Base-by-base conservation (phyloP, 2,888 invertebrate genomes). In the Agrotis puta region DNA sequence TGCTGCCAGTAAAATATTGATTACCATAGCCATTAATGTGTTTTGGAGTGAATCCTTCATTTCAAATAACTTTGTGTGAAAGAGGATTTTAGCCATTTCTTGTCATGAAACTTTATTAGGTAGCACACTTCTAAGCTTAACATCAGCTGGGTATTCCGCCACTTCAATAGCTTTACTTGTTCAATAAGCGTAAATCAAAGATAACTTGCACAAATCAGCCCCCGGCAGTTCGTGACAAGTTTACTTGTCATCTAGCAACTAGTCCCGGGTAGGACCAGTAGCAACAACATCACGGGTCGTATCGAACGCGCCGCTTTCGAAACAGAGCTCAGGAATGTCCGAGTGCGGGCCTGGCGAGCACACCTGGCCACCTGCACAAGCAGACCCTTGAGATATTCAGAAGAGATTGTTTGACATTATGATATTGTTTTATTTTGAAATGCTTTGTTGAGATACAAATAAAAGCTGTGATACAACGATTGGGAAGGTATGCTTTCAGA, bases 331-430 rank as follows among this genome's bases (percentile, higher is more conserved):
- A 59, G 83, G 81, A 82, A 82, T 82, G 85, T 82, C 53, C 59
- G 20, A 70, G 27, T 47, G 73, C 22, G 11, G 64, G 57, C 43
- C 78, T 69, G 56, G 33, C 53, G 64, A 9, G 58, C 62, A 61
- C 83, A 85, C 79, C 85, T 82, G 81, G 74, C 66, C 85, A 82
- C 81, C 81, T 82, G 81, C 79, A 68, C 33, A 45, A 39, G 64
- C 81, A 70, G 59, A 33, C 70, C 57, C 14, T 11, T 18, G 48
- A 64, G 47, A 57, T 63, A 64, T 62, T 64, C 22, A 47, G 39
- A 56, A 56, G 22, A 64, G 27, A 45, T 61, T 58, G 58, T 65
- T 82, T 62, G 27, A 48, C 48, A 24, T 50, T 13, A 18, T 18
- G 13, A 13, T 69, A 69, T 68, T 68, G 69, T 63, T 47, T 50